Percentiles rank a stretch among this genome's conserved stretches.
Evolutionary conservation across 2,797 vertebrate genomes (phyloP).

Genomic region (Enteromius viviparus): DNA sequence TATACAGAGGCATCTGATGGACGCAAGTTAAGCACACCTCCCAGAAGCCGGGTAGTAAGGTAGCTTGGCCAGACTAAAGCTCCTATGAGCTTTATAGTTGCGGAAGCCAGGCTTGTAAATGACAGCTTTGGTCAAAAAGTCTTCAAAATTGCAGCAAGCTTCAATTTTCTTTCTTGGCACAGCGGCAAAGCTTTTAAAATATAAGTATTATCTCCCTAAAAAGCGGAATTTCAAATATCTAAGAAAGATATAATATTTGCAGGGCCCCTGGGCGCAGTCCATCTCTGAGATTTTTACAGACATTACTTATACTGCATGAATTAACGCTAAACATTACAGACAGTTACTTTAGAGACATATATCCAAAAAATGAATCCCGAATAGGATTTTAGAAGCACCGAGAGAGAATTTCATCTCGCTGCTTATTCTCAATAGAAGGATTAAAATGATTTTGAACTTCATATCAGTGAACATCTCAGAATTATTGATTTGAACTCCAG

Average conservation of each 20-base stretch:
- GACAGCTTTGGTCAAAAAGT: background rate
- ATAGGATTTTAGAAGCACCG: background rate
- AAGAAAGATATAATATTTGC: conserved; percentile 7
- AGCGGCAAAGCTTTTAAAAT: conserved; percentile 18
- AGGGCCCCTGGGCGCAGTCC: background rate
- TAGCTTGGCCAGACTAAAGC: too few species aligned
- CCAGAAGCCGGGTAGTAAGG: too few species aligned
- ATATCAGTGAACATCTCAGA: conserved; percentile 21
- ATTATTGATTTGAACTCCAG: conserved; percentile 18
- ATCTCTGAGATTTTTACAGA: background rate
- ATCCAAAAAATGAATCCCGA: background rate
- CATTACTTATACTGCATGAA: conserved; percentile 10
- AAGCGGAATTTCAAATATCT: conserved; percentile 11
- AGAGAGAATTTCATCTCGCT: conserved; percentile 1
- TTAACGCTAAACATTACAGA: background rate
- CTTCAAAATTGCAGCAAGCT: background rate
- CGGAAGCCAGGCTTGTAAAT: background rate
- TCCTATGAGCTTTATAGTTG: too few species aligned
- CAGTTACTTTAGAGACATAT: conserved; percentile 1
- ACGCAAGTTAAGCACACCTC: too few species aligned
- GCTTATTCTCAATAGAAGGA: conserved; percentile 17
- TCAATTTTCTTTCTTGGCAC: conserved; percentile 14
- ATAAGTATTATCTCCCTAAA: background rate
- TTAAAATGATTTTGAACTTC: conserved; percentile 29
- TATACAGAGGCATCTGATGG: too few species aligned